Evolutionary conservation across 2,113 vertebrate genomes (phyloP), one percentile per base, ranked within the genome.

Genomic region (Excalfactoria chinensis): DNA sequence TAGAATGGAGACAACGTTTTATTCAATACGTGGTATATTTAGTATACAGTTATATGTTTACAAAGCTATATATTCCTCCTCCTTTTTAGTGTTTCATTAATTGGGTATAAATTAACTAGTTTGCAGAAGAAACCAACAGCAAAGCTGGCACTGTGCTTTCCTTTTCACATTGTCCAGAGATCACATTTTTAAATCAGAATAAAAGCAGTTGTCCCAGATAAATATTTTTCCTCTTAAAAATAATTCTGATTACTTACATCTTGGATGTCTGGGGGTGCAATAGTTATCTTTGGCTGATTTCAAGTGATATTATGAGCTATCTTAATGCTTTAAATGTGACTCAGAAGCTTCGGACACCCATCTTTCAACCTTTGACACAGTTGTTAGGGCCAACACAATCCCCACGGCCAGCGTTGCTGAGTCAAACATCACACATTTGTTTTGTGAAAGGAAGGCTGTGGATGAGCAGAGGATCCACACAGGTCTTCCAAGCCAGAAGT

Each of bases 271-370:
- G n/a, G 48, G 37, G 86, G 30, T 40, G 35, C 23, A 25, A 79
- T 30, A 72, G 59, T 86, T 88, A n/a, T 76, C 72, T 76, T 90
- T 95, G 90, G 86, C 83, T 66, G 49, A 41, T 41, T 49, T 32
- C 41, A 85, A 92, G 40, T 30, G 67, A 72, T 79, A 48, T 41
- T 82, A 62, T 64, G 74, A 87, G 16, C 21, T 66, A 67, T 83
- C 82, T 87, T 73, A 89, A 83, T 87, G 74, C 71, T 91, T 93
- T 18, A 79, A 37, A 89, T 70, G 71, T 95, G 84, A 95, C 85
- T 95, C 93, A 94, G 75, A 89, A 89, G 71, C 44, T 46, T 75
- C 75, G 37, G 37, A 55, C 0, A 0, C 75, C 91, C 74, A 63
- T 87, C 71, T 82, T 32, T 82, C 76, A 91, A 82, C 63, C 19